Conservation (phyloP, 2,113 vertebrate genomes). For the Nothoprocta pentlandii region DNA sequence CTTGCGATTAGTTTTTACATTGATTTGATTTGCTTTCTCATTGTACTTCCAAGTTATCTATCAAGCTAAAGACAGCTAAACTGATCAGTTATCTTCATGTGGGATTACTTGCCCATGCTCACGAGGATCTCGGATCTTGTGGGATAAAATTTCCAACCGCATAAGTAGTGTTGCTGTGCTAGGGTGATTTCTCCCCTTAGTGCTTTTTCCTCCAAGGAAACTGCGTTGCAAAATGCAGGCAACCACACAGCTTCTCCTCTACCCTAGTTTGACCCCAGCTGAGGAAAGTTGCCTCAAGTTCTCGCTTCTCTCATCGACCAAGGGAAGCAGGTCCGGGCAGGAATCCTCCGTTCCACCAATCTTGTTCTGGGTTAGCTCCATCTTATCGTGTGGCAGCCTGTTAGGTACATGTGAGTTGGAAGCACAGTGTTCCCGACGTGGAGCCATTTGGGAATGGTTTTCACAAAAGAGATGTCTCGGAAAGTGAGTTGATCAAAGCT, state of each 20-base stretch:
- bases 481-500: slow-evolving; percentile 8
- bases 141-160: background rate
- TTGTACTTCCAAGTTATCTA: background rate
- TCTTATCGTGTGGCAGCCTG: slow-evolving; percentile 63
- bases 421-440: slow-evolving; percentile 2
- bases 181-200: background rate
- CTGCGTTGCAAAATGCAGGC: background rate
- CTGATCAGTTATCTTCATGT: fast-evolving
- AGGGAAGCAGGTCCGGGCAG: slow-evolving; percentile 53
- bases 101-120: background rate
- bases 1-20: background rate
- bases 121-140: background rate
- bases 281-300: slow-evolving; percentile 63
- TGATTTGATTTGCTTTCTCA: background rate
- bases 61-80: background rate
- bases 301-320: slow-evolving; percentile 40
- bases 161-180: background rate
- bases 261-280: slow-evolving; percentile 62
- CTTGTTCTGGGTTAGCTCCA: slow-evolving; percentile 54
- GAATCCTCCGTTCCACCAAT: slow-evolving; percentile 43
- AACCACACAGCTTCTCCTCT: slow-evolving; percentile 22
- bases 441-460: slow-evolving; percentile 20
- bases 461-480: background rate
- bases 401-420: slow-evolving; percentile 38
- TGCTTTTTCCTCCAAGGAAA: background rate